Evolutionary conservation across 1,140 invertebrate species (phyloP).

Genomic region (Ceratina australensis): DNA sequence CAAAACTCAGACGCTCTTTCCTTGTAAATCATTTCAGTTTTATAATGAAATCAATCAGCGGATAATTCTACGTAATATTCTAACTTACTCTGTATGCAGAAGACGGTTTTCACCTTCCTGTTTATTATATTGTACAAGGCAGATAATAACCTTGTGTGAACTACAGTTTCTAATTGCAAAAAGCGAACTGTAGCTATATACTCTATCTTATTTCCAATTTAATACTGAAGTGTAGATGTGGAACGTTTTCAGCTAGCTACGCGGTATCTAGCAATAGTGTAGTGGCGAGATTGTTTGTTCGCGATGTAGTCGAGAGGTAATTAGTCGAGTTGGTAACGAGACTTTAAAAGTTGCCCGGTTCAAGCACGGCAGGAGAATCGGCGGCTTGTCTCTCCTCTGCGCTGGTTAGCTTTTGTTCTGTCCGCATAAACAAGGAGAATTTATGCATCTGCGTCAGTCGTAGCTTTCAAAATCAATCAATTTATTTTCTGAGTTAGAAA

Average conservation of each 20-base stretch:
- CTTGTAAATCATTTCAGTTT: no score
- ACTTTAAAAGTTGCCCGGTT: conserved; percentile 48
- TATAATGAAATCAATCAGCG: no score
- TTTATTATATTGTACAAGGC: not conserved
- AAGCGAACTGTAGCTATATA: not conserved
- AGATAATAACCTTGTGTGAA: not conserved
- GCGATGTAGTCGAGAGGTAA: conserved; percentile 32
- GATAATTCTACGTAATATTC: no score
- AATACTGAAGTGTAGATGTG: not conserved
- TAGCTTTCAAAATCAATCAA: not conserved
- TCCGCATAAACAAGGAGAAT: conserved; percentile 55
- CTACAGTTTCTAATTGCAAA: not conserved
- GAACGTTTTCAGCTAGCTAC: not conserved
- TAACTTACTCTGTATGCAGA: not conserved
- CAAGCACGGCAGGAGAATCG: not conserved
- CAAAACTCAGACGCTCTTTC: no score
- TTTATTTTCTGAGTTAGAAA: conserved; percentile 30
- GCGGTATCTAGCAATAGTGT: conserved; percentile 47
- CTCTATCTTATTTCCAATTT: not conserved
- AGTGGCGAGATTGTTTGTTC: conserved; percentile 24
- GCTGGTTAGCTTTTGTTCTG: conserved; percentile 39
- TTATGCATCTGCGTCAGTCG: not conserved
- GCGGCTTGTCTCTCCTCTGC: conserved; percentile 3
- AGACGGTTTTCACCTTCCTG: no score
- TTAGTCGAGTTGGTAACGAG: conserved; percentile 51